phyloP scores from a whole-genome alignment of 2,888 invertebrate genomes.

The Eupelmus urozonus region DNA sequence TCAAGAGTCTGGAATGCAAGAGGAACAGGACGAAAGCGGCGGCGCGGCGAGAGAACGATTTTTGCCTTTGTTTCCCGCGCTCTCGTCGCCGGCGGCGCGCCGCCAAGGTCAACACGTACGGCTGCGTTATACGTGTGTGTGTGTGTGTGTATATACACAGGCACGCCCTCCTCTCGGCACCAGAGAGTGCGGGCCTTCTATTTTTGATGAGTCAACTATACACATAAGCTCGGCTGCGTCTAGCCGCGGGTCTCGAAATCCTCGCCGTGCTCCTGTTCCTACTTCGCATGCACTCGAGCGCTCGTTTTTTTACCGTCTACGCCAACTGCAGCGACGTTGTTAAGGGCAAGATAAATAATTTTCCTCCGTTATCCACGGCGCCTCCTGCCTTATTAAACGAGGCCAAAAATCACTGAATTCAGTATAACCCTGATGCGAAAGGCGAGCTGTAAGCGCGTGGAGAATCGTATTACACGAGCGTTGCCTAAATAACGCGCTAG shows the following conservation, averaged over 20 bases:
- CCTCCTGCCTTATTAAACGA: neutral
- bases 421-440: conserved; percentile 6
- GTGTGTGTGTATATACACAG: neutral
- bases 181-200: conserved; percentile 12
- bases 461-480: neutral
- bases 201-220: conserved; percentile 44
- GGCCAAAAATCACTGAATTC: neutral
- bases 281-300: neutral
- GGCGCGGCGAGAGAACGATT: conserved; percentile 6
- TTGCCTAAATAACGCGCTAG: neutral
- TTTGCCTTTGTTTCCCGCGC: conserved; percentile 50
- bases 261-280: neutral
- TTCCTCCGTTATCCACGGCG: too few species aligned
- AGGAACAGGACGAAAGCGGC: neutral
- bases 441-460: neutral
- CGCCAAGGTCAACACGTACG: conserved; percentile 37
- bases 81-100: conserved; percentile 11
- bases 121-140: neutral
- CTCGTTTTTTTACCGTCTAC: neutral
- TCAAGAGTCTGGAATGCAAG: neutral
- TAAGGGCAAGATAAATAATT: conserved; percentile 33
- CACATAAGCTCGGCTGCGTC: conserved; percentile 11
- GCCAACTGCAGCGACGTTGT: neutral
- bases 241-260: conserved; percentile 12
- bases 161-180: conserved; percentile 8